Percentiles rank a stretch among this genome's conserved stretches.
Evolutionary conservation across 2,113 vertebrate species (phyloP).

Genomic region (Leucoraja erinaceus): DNA sequence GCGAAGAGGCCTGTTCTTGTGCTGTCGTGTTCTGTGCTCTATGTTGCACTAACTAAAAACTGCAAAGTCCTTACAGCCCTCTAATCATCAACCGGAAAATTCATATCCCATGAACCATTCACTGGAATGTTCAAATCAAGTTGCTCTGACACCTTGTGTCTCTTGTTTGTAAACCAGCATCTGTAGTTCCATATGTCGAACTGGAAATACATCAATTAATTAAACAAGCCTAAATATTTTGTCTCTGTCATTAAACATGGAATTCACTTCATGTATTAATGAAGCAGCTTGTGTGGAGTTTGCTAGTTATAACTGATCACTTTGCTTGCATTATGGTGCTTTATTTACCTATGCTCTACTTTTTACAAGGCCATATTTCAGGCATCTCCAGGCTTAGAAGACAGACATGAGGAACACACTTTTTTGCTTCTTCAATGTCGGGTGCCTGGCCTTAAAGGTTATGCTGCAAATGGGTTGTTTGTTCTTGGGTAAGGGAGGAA

Average conservation of each 20-base stretch:
- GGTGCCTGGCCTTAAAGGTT: neutral
- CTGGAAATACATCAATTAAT: no score
- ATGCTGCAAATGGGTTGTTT: neutral
- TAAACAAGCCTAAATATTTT: neutral
- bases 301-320: neutral
- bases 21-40: no score
- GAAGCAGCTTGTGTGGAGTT: neutral
- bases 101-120: no score
- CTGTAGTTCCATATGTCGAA: no score
- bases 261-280: neutral
- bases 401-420: neutral
- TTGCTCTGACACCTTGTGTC: no score
- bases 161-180: no score
- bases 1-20: no score
- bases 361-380: neutral
- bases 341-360: neutral
- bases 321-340: neutral
- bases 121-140: no score
- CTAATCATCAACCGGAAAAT: no score
- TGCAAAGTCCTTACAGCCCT: no score
- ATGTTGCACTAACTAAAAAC: no score
- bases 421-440: neutral
- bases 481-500: neutral
- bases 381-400: neutral
- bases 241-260: neutral